phyloP scores from a whole-genome alignment of 1,140 invertebrate genomes.

The Drosophila quadrilineata region DNA sequence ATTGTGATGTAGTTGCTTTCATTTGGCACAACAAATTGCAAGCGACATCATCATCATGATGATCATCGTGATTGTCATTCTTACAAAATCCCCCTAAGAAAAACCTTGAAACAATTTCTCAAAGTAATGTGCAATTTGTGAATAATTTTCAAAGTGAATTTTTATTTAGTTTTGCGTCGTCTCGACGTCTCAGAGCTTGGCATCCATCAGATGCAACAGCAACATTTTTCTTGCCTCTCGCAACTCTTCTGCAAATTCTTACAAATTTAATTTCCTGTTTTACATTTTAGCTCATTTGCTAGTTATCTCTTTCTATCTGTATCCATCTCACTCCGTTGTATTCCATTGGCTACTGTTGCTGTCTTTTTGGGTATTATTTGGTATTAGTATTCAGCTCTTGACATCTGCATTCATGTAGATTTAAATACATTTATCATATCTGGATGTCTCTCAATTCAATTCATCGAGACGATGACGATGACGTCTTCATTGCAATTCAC shows the following conservation, averaged over 20 bases:
- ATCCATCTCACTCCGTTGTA: conserved; percentile 29
- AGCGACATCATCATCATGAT: neutral
- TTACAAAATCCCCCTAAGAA: neutral
- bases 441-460: neutral
- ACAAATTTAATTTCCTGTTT: conserved; percentile 75
- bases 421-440: conserved; percentile 1
- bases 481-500: conserved; percentile 30
- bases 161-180: neutral
- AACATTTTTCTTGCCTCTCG: conserved; percentile 16
- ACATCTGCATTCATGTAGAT: conserved; percentile 32
- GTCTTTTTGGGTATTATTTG: conserved; percentile 28
- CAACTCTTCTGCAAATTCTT: conserved; percentile 58
- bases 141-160: conserved; percentile 3
- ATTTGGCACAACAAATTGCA: conserved; percentile 1
- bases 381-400: conserved; percentile 36
- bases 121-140: conserved; percentile 36
- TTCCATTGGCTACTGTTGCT: conserved; percentile 38
- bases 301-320: conserved; percentile 4
- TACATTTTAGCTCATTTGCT: conserved; percentile 42
- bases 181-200: too few relatives aligned
- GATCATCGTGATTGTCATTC: too few relatives aligned
- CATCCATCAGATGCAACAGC: conserved; percentile 44
- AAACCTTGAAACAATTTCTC: conserved; percentile 4
- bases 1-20: neutral
- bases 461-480: too few relatives aligned